Evolutionary conservation across 2,113 vertebrate genomes (phyloP), one percentile per base, ranked within the genome.

Genomic region (Picathartes gymnocephalus): DNA sequence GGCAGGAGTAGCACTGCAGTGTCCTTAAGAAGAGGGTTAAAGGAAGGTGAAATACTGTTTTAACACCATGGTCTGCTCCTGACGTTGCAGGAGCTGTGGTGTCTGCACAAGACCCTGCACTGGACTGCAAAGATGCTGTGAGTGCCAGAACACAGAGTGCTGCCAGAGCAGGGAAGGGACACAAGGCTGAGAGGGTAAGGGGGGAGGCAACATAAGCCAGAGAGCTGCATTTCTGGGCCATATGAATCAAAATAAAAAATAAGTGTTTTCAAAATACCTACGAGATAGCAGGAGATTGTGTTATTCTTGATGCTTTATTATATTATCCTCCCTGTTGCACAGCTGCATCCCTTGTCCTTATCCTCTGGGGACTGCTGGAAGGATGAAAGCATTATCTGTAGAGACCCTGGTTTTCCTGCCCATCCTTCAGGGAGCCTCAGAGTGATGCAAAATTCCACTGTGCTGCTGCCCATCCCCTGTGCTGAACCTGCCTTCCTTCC

Each of bases 1-100:
- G 82, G 82, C 74, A 44, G 53, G 17, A 11, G 44, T 11, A 79
- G 83, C 72, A n/a, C 95, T 78, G 94, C 94, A 89, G 92, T 89
- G 94, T 93, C 94, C 91, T 95, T 84, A 91, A 81, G 91, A 90
- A 74, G n/a, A 11, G 25, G 81, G 91, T 88, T 84, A 89, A 78
- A 81, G 83, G 91, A 96, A 97, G 91, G 95, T 96, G 92, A 95
- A 94, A 64, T 40, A 3, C 81, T n/a, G 22, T 45, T 78, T 70
- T 92, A 74, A 57, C 65, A 74, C 45, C 64, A 30, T 0, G 0
- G 40, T 56, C 50, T 78, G 68, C 60, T 56, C 74, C 83, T 86
- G 86, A 40, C 1, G 4, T 51, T 30, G 37, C 65, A 74, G 65
- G 37, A 73, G 64, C 51, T 71, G 70, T 69, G 82, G 31, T 65